phyloP scores from a whole-genome alignment of 2,888 invertebrate genomes.

The Pterostichus niger region DNA sequence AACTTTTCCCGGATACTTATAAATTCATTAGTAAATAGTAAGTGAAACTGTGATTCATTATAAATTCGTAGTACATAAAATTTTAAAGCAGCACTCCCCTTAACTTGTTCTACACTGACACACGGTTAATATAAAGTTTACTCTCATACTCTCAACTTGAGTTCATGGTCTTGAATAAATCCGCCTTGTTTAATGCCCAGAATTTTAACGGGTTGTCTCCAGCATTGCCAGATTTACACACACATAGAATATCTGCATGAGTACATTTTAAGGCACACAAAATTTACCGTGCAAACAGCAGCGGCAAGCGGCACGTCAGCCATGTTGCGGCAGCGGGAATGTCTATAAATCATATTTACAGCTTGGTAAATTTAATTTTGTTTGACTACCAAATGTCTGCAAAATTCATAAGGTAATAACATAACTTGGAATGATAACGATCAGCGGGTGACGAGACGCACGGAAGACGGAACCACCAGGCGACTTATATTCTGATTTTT shows the following conservation, averaged over 20 bases:
- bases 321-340: not conserved
- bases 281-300: conserved; percentile 58
- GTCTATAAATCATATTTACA: conserved; percentile 65
- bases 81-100: conserved; percentile 41
- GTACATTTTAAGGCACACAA: conserved; percentile 61
- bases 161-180: conserved; percentile 65
- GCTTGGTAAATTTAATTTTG: conserved; percentile 62
- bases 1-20: conserved; percentile 35
- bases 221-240: conserved; percentile 17
- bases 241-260: conserved; percentile 59
- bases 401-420: conserved; percentile 55
- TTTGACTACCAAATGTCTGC: conserved; percentile 57
- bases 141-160: conserved; percentile 20
- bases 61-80: conserved; percentile 38
- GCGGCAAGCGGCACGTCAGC: conserved; percentile 25
- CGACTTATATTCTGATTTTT: conserved; percentile 28
- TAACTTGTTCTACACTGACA: conserved; percentile 39
- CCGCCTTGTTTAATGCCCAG: conserved; percentile 58
- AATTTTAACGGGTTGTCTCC: conserved; percentile 52
- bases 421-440: conserved; percentile 42
- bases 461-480: not conserved
- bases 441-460: conserved; percentile 1
- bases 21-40: conserved; percentile 41
- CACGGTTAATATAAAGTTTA: conserved; percentile 56
- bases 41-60: conserved; percentile 48